Conservation (phyloP, 2,888 invertebrate species). For the Zaprionus bogoriensis region DNA sequence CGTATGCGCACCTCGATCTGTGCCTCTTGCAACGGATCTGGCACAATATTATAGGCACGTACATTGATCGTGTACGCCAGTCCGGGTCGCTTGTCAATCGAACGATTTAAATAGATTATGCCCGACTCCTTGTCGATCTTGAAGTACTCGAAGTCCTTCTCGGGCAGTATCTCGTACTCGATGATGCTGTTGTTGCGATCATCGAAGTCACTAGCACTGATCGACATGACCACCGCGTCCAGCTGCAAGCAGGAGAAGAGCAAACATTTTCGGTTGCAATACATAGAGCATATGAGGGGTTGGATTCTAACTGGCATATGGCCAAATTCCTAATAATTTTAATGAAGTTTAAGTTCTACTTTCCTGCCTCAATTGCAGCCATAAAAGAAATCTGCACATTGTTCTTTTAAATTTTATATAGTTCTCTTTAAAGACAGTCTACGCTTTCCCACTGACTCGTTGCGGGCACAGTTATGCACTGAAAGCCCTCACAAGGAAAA, state of each 20-base stretch:
- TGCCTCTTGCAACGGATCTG: slow-evolving; percentile 84
- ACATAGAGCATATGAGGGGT: background rate
- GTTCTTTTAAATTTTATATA: background rate
- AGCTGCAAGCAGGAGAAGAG: slow-evolving; percentile 69
- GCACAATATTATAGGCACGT: slow-evolving; percentile 81
- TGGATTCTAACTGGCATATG: background rate
- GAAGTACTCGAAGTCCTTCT: slow-evolving; percentile 87
- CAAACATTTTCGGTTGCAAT: background rate
- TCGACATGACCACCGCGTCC: slow-evolving; percentile 90
- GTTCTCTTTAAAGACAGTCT: no score
- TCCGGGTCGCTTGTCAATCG: slow-evolving; percentile 81
- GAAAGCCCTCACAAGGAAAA: background rate
- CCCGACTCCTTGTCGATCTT: slow-evolving; percentile 92
- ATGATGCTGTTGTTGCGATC: slow-evolving; percentile 95
- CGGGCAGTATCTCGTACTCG: slow-evolving; percentile 85
- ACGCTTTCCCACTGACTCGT: background rate
- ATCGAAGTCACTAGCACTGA: slow-evolving; percentile 96
- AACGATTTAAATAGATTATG: slow-evolving; percentile 87
- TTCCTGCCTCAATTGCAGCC: slow-evolving; percentile 2
- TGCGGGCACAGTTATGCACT: background rate
- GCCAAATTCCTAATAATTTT: no score
- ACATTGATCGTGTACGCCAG: slow-evolving; percentile 82
- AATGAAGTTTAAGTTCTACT: background rate
- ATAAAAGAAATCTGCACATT: slow-evolving; percentile 3
- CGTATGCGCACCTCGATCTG: slow-evolving; percentile 91